Evolutionary conservation across 2,113 vertebrate genomes (phyloP), one percentile per base, ranked within the genome.

Genomic region (Psilopogon haemacephalus): DNA sequence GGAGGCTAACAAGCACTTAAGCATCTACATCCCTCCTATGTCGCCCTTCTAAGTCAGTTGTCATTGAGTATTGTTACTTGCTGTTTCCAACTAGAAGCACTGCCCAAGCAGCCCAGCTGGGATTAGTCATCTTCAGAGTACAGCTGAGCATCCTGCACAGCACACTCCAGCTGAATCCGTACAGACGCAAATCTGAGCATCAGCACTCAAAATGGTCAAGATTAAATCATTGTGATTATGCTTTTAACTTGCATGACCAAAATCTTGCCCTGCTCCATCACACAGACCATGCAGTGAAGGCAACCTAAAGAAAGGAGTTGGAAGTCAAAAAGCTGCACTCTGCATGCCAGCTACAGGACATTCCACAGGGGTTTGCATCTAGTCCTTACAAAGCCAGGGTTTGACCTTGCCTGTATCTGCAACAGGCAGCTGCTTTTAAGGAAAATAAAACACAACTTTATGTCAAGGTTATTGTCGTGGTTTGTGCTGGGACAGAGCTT

Each of bases 311-410:
- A 40, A 11, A 11, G 0, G 2, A 68, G 42, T 9, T 32, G 17
- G 6, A 44, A 63, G 17, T 12, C 33, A n/a, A 27, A 15, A 24
- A 72, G 16, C 32, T 28, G 18, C 23, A 17, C 19, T 6, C 37
- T 5, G 1, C 38, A 24, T 3, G 12, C 32, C 86, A 62, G 70
- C 23, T 10, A 2, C 1, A 6, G 48, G 24, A 17, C 8, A 9
- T 42, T 48, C 26, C 54, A 28, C 11, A 11, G 33, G 8, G 26
- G 14, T 26, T 24, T 3, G 30, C 56, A 27, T 26, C 15, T 1
- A 9, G 12, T 11, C 3, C 0, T 2, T 16, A 12, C 28, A 40
- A 52, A 65, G 33, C 4, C 68, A 35, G 24, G 2, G 2, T 38
- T 21, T 33, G n/a, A 48, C 35, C 78, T 54, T 40, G 4, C 11